These are phyloP conservation scores for Ophion ellenae DNA, from an alignment of 2,888 invertebrate species.

Conservation along the genomic window DNA sequence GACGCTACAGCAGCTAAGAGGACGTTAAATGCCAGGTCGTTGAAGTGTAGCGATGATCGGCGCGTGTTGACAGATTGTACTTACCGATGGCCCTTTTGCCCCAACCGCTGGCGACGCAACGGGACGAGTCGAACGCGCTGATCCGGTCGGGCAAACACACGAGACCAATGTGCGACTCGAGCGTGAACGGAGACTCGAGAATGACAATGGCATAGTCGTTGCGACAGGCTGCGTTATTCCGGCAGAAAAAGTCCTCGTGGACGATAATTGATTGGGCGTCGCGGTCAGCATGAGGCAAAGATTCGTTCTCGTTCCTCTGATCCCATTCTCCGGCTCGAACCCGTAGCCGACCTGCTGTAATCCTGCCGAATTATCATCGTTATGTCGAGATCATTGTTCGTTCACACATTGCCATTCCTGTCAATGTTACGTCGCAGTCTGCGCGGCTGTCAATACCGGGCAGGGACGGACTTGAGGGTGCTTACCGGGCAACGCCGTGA, in stretches of 20 bases:
- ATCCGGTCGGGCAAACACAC: not conserved
- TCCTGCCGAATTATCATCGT: not conserved
- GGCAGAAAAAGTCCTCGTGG: not conserved
- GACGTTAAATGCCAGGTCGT: no score
- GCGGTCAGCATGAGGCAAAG: not conserved
- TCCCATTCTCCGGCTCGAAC: not conserved
- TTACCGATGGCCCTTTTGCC: not conserved
- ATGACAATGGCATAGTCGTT: not conserved
- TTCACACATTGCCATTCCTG: no score
- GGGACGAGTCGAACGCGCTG: not conserved
- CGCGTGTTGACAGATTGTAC: not conserved
- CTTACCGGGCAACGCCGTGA: not conserved
- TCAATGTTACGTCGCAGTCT: no score
- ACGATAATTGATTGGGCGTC: not conserved
- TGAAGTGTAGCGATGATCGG: no score
- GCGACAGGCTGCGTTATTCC: not conserved
- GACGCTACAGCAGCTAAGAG: no score
- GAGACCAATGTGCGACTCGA: not conserved
- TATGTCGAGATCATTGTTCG: no score
- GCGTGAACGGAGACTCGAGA: not conserved
- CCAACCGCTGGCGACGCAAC: not conserved
- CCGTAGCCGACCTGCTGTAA: not conserved
- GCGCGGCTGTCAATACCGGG: no score
- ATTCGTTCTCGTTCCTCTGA: not conserved
- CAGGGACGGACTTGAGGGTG: not conserved